Conservation (phyloP, 2,113 vertebrate genomes). For the Nyctibius bracteatus region DNA sequence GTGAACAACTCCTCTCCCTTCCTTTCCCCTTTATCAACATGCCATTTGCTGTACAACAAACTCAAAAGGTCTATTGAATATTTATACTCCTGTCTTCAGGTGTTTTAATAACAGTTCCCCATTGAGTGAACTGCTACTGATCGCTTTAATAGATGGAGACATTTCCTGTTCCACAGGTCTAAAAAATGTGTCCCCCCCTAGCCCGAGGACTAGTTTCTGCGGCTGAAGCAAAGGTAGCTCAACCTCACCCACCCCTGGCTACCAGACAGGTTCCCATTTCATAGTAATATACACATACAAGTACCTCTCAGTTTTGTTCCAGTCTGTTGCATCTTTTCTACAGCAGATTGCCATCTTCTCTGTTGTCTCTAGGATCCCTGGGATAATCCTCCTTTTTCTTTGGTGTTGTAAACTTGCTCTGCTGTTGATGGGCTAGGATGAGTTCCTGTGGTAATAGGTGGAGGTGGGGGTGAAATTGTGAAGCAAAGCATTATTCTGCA, state of each 20-base stretch:
- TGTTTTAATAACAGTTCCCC: background rate
- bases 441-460: background rate
- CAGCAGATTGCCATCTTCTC: background rate
- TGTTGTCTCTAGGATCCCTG: background rate
- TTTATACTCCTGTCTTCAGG: background rate
- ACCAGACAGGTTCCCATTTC: background rate
- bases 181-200: background rate
- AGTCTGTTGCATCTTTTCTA: background rate
- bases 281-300: background rate
- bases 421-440: background rate
- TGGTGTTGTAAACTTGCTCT: background rate
- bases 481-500: background rate
- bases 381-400: background rate
- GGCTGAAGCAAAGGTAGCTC: background rate
- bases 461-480: background rate
- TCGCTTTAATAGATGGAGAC: background rate
- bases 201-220: background rate
- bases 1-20: background rate
- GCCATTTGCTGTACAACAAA: background rate
- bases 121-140: background rate
- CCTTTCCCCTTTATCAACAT: background rate
- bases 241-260: background rate
- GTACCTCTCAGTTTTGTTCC: background rate
- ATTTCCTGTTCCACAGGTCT: rapidly evolving
- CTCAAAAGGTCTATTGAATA: background rate